Base-by-base conservation (phyloP, 2,888 invertebrate genomes). In the Carcina quercana region DNA sequence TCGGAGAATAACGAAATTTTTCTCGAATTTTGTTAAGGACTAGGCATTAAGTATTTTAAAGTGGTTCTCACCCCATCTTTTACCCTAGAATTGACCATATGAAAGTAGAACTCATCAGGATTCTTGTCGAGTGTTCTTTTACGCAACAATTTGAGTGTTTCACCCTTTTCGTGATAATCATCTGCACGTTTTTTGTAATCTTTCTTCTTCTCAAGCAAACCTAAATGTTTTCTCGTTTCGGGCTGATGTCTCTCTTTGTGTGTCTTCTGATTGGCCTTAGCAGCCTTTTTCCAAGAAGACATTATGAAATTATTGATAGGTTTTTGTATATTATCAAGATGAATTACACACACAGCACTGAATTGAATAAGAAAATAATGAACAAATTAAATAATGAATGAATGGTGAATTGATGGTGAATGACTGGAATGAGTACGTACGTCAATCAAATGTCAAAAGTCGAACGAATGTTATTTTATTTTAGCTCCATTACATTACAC, bases 71-170 rank as follows among this genome's bases (percentile, higher is more conserved):
- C 85, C 51, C 87, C 89, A 53, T 86, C 70, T 38, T 85, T 83
- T 0, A 92, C 73, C 68, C 90, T 89, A 0, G 96, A 93, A 65
- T 95, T 96, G 35, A 96, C 89, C 98, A 98, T 98, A 62, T 97
- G 97, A 79, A 95, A 96, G 69, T 98, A 95, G 78, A 98, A 99
- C 70, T 99, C 99, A 90, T 99, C 98, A 1, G 97, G 97, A 83
- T 99, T 99, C 66, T 91, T 94, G 61, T 97, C 93, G 13, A 95
- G 75, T 0, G 96, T 97, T 37, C 94, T 88, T 64, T 92, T 92
- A 35, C 91, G 89, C 32, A 99, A 72, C 15, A 92, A 67, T 61
- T 94, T 94, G 1, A 99, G 66, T 0, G 94, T 92, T 35, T 89
- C 88, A 34, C 94, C 89, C 61, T 97, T 97, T 36, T 90, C 87